phyloP scores from a whole-genome alignment of 2,113 vertebrate genomes.

The Malurus cyaneus region DNA sequence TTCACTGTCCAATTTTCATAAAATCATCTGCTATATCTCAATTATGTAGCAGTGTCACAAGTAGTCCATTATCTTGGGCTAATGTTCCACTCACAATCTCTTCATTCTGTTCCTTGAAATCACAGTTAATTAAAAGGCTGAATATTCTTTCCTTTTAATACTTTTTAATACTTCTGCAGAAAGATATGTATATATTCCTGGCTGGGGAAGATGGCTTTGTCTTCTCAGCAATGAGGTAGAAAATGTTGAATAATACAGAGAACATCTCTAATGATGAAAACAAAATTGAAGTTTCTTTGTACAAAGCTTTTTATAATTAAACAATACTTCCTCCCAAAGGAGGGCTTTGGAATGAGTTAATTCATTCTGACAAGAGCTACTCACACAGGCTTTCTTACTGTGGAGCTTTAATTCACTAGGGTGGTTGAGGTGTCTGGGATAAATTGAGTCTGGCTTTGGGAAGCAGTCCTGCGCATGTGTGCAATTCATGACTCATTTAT shows the following conservation, averaged over 20 bases:
- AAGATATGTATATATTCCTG: neutral
- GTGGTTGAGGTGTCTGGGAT: accelerated
- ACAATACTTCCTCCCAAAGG: neutral
- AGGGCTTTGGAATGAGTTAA: neutral
- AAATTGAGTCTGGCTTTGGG: too few species aligned
- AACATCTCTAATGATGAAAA: neutral
- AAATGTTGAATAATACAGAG: neutral
- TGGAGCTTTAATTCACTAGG: neutral
- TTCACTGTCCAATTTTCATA: neutral
- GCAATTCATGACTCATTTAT: neutral
- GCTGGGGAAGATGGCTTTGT: neutral
- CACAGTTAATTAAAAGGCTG: neutral
- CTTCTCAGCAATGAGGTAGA: neutral
- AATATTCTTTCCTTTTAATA: neutral
- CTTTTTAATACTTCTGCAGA: neutral
- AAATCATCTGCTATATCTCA: neutral
- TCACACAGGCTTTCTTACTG: accelerated
- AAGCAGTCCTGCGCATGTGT: neutral
- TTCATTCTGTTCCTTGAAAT: neutral
- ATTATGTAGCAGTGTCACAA: neutral
- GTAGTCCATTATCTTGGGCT: neutral
- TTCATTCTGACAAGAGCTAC: neutral
- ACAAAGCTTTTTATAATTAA: neutral
- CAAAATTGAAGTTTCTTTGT: neutral
- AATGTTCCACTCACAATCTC: neutral